These are phyloP conservation scores for Imbricaverruca yamaguchii DNA, from an alignment of 2,888 invertebrate genomes.

Conservation along the genomic window DNA sequence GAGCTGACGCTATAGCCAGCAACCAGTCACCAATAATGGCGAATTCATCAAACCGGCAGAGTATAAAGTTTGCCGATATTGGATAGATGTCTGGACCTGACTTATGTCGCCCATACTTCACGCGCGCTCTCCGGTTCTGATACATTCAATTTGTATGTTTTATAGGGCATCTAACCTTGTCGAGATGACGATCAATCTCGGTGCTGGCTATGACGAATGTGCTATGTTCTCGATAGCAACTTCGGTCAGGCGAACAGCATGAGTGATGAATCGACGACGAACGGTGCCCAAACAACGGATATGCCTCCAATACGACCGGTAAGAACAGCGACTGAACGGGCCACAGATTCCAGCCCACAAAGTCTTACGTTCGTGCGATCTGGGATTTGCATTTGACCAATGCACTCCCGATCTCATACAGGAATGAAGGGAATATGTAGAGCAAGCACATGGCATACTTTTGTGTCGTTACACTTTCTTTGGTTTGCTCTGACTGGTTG, in stretches of 20 bases:
- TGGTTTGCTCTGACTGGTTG: too few relatives aligned
- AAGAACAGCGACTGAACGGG: too few relatives aligned
- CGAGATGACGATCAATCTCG: not conserved
- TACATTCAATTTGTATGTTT: slow-evolving; percentile 7
- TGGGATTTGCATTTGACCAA: too few relatives aligned
- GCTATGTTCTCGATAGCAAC: not conserved
- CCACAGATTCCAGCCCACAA: too few relatives aligned
- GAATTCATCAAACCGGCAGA: not conserved
- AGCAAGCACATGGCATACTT: too few relatives aligned
- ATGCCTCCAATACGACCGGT: too few relatives aligned
- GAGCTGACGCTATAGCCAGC: not conserved
- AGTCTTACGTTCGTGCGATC: too few relatives aligned
- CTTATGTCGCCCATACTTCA: not conserved
- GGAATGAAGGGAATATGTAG: too few relatives aligned
- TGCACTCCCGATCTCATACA: too few relatives aligned
- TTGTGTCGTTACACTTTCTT: too few relatives aligned
- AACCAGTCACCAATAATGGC: not conserved
- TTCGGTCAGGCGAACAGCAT: too few relatives aligned
- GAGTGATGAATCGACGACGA: too few relatives aligned
- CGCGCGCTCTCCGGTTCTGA: not conserved
- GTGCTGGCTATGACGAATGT: not conserved
- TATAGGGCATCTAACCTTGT: slow-evolving; percentile 15
- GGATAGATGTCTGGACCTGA: not conserved
- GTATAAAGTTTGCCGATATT: not conserved
- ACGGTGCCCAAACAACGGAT: not conserved